Conservation (phyloP, 2,888 invertebrate genomes). For the Drosophila diplacantha region DNA sequence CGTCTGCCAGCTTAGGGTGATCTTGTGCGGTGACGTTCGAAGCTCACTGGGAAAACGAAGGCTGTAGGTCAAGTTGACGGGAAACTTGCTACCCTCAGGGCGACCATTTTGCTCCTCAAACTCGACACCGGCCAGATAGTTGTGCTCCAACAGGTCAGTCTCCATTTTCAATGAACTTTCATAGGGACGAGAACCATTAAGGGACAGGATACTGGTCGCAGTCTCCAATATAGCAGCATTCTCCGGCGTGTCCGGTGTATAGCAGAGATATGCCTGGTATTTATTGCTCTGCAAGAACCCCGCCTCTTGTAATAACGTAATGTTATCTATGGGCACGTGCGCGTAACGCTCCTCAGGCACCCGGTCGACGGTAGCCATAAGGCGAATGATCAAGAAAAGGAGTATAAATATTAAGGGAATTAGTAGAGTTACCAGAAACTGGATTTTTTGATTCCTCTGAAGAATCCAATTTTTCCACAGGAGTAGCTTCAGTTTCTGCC, state of each 20-base stretch:
- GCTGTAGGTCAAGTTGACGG: slow-evolving; percentile 78
- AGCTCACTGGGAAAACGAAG: slow-evolving; percentile 82
- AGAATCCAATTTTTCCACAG: slow-evolving; percentile 44
- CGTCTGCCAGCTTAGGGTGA: slow-evolving; percentile 81
- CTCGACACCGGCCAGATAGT: slow-evolving; percentile 79
- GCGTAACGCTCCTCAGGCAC: background rate
- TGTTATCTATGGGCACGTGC: background rate
- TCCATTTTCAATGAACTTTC: slow-evolving; percentile 25
- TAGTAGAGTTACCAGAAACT: slow-evolving; percentile 1
- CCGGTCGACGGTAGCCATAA: accelerated
- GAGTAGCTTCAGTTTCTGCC: slow-evolving; percentile 34
- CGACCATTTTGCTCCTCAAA: slow-evolving; percentile 69
- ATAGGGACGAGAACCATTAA: slow-evolving; percentile 17
- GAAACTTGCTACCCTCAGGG: slow-evolving; percentile 60
- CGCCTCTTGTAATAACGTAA: background rate
- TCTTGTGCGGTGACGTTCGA: slow-evolving; percentile 69
- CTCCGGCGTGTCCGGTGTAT: slow-evolving; percentile 75
- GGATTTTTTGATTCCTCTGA: slow-evolving; percentile 35
- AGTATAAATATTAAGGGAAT: slow-evolving; percentile 13
- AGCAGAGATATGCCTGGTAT: slow-evolving; percentile 72
- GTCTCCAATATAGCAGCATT: slow-evolving; percentile 52
- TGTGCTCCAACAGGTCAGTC: slow-evolving; percentile 21
- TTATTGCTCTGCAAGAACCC: background rate
- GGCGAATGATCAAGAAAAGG: too few relatives aligned
- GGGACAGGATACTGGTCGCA: slow-evolving; percentile 30